Conservation (phyloP, 2,888 invertebrate species). For the Apamea anceps region DNA sequence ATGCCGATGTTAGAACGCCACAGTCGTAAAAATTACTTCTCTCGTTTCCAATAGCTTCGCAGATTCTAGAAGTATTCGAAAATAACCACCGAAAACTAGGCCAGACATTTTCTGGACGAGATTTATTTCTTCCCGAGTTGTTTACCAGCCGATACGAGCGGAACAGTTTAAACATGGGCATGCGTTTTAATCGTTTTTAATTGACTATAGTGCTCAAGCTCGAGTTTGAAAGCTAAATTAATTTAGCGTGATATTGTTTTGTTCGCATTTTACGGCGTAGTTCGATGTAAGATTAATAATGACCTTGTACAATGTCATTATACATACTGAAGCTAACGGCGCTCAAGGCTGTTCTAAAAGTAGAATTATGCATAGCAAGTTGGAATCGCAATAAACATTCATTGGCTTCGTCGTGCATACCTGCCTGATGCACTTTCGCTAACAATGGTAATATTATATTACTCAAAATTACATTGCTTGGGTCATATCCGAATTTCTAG, state of each 20-base stretch:
- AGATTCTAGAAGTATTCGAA: constrained; percentile 48
- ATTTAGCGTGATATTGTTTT: constrained; percentile 49
- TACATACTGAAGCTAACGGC: constrained; percentile 74
- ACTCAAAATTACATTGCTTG: constrained; percentile 9
- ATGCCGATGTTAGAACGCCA: constrained; percentile 26
- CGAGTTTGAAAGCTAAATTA: constrained; percentile 43
- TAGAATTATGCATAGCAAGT: constrained; percentile 71
- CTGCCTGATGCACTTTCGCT: constrained; percentile 60
- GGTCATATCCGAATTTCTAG: constrained; percentile 12
- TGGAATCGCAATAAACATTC: constrained; percentile 63
- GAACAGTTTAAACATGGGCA: constrained; percentile 23
- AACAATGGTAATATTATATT: constrained; percentile 30
- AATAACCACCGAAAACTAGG: constrained; percentile 57
- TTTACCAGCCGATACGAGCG: constrained; percentile 15
- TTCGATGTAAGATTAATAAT: constrained; percentile 68
- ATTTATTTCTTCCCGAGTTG: constrained; percentile 20
- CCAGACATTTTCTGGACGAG: constrained; percentile 44
- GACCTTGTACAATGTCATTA: constrained; percentile 85
- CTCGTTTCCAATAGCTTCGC: constrained; percentile 42
- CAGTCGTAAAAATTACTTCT: constrained; percentile 20
- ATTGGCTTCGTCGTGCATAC: constrained; percentile 60
- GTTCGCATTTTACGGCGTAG: constrained; percentile 54
- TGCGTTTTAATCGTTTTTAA: constrained; percentile 37
- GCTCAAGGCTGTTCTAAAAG: constrained; percentile 80
- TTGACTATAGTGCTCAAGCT: constrained; percentile 26